These are phyloP conservation scores for Rosalia funebris DNA, from an alignment of 2,888 invertebrate species.

Conservation along the genomic window DNA sequence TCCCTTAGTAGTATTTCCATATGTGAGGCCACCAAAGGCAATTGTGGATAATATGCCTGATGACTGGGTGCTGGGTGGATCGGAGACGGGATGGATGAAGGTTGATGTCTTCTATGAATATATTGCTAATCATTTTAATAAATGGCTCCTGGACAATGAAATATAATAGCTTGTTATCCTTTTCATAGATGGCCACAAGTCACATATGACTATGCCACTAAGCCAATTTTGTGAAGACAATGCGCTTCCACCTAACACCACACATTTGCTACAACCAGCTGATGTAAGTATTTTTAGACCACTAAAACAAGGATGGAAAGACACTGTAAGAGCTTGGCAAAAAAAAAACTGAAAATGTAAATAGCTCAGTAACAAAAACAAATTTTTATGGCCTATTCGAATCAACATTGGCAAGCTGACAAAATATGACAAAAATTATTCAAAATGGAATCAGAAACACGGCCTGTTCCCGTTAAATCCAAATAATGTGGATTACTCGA, in stretches of 20 bases:
- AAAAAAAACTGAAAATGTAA: not conserved
- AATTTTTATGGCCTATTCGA: not conserved
- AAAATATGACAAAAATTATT: not conserved
- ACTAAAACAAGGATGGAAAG: too few relatives aligned
- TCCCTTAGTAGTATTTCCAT: not conserved
- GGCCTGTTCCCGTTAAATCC: constrained; percentile 21
- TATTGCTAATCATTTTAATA: constrained; percentile 20
- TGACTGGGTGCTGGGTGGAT: constrained; percentile 18
- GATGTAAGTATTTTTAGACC: too few relatives aligned
- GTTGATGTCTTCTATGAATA: constrained; percentile 25
- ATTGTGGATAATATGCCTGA: constrained; percentile 2
- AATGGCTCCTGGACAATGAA: constrained; percentile 12
- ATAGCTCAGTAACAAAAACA: not conserved
- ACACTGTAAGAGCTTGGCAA: not conserved
- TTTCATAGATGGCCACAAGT: constrained; percentile 24
- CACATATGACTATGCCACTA: constrained; percentile 9
- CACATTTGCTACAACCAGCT: too few relatives aligned
- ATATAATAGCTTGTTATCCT: constrained; percentile 21
- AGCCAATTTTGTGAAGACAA: not conserved
- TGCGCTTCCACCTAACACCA: too few relatives aligned
- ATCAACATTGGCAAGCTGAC: not conserved
- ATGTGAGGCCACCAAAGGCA: not conserved
- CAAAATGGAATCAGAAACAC: constrained; percentile 20
- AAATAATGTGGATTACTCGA: constrained; percentile 20
- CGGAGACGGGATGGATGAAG: constrained; percentile 24